These are phyloP conservation scores for Hippotragus niger DNA, from an alignment of 2,113 vertebrate species.

Conservation along the genomic window DNA sequence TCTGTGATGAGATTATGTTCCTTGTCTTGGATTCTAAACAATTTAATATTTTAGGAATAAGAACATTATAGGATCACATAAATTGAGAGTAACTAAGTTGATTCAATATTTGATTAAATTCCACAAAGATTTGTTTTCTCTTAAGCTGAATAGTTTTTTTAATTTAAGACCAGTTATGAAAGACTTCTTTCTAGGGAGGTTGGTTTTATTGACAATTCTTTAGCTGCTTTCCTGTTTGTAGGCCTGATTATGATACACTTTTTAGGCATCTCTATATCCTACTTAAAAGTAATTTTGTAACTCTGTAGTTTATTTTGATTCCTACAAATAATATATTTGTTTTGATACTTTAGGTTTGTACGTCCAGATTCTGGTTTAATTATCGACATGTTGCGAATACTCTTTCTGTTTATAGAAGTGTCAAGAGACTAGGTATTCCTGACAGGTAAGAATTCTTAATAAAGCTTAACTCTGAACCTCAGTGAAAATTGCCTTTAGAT, in stretches of 20 bases:
- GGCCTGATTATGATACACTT: neutral
- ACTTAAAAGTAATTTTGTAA: neutral
- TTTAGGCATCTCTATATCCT: neutral
- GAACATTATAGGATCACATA: neutral
- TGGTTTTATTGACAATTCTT: slow-evolving; percentile 44
- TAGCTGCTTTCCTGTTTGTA: slow-evolving; percentile 7
- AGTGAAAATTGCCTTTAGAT: neutral
- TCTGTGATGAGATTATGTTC: neutral
- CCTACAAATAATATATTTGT: slow-evolving; percentile 14
- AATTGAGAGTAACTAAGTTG: neutral
- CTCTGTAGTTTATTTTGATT: slow-evolving; percentile 10
- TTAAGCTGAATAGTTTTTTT: neutral
- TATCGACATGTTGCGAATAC: slow-evolving; percentile 98
- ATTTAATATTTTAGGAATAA: slow-evolving; percentile 40
- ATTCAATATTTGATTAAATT: slow-evolving; percentile 35
- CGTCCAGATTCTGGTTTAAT: slow-evolving; percentile 99
- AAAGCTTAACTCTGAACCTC: neutral
- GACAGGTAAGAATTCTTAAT: slow-evolving; percentile 87
- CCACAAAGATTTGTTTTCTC: neutral
- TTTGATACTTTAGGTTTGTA: slow-evolving; percentile 89
- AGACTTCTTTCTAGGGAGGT: neutral
- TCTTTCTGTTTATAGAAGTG: slow-evolving; percentile 96
- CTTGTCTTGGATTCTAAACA: slow-evolving; percentile 11
- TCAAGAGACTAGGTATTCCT: slow-evolving; percentile 97
- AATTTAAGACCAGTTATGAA: slow-evolving; percentile 46